Percentiles rank a stretch among this genome's conserved stretches.
Evolutionary conservation across 2,113 vertebrate genomes (phyloP).

Genomic region (Apistogramma diplotaenia): DNA sequence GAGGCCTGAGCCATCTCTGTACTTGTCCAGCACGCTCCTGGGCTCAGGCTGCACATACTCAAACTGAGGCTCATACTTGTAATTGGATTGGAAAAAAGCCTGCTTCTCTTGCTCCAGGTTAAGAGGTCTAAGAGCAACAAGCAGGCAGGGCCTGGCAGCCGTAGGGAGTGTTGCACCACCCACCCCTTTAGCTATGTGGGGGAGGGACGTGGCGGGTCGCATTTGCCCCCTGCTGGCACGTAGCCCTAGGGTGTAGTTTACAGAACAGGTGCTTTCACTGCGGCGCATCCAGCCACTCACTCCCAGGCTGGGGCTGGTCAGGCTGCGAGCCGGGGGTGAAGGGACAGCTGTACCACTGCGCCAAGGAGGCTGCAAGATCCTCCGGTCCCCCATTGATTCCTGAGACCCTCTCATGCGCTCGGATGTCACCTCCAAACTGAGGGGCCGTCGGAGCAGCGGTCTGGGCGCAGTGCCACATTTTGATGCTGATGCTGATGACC

Average conservation of each 20-base stretch:
- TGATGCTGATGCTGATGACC: neutral
- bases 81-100: slow-evolving; percentile 86
- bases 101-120: slow-evolving; percentile 87
- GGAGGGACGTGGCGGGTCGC: slow-evolving; percentile 85
- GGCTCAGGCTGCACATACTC: slow-evolving; percentile 85
- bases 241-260: slow-evolving; percentile 62
- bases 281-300: slow-evolving; percentile 77
- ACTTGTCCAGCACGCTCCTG: slow-evolving; percentile 85
- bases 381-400: slow-evolving; percentile 38
- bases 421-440: slow-evolving; percentile 65
- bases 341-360: slow-evolving; percentile 63
- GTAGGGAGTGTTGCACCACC: slow-evolving; percentile 6
- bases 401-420: slow-evolving; percentile 44
- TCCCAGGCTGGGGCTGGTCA: slow-evolving; percentile 71
- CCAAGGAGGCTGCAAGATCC: slow-evolving; percentile 73
- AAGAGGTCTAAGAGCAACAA: slow-evolving; percentile 87
- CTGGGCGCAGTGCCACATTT: slow-evolving; percentile 1
- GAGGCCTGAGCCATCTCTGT: slow-evolving; percentile 85
- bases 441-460: slow-evolving; percentile 43
- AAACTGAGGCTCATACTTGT: slow-evolving; percentile 92
- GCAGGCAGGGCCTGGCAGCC: slow-evolving; percentile 79
- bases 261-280: slow-evolving; percentile 79
- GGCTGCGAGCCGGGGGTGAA: slow-evolving; percentile 67
- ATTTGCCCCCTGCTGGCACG: slow-evolving; percentile 62
- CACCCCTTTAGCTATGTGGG: slow-evolving; percentile 81